Conservation (phyloP, 2,888 invertebrate species). For the Drosophila infuscata region DNA sequence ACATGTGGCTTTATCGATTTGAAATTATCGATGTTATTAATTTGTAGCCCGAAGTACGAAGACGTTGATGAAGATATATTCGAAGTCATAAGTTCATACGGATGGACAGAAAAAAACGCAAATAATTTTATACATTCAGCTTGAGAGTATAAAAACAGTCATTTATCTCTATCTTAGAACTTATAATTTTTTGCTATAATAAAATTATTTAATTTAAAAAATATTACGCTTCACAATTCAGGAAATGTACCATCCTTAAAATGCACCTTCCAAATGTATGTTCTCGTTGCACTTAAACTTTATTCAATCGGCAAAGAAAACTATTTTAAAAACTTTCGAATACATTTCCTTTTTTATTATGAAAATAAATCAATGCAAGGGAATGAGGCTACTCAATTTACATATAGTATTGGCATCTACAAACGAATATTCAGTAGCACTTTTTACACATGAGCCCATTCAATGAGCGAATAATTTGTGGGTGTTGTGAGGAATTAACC, state of each 20-base stretch:
- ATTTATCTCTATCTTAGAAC: neutral
- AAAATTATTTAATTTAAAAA: neutral
- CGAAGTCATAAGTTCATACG: neutral
- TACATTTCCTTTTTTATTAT: neutral
- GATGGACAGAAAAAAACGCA: neutral
- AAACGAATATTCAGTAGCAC: neutral
- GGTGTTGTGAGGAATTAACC: constrained; percentile 85
- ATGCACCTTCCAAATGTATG: too few species aligned
- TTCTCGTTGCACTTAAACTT: neutral
- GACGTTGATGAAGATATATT: too few species aligned
- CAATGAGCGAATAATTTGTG: constrained; percentile 73
- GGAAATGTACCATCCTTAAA: too few species aligned
- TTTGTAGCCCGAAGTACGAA: too few species aligned
- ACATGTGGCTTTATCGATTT: too few species aligned
- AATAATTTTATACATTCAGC: neutral
- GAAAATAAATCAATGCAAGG: neutral
- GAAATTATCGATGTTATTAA: neutral
- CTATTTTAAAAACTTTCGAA: neutral
- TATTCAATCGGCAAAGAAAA: neutral
- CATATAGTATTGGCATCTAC: constrained; percentile 12
- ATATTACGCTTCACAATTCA: neutral
- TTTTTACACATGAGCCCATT: constrained; percentile 16
- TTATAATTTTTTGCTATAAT: neutral
- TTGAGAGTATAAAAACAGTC: neutral
- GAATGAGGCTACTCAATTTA: neutral